These are phyloP conservation scores for Sebastes kiyomatsui DNA, from an alignment of 2,797 vertebrate species.

Conservation along the genomic window DNA sequence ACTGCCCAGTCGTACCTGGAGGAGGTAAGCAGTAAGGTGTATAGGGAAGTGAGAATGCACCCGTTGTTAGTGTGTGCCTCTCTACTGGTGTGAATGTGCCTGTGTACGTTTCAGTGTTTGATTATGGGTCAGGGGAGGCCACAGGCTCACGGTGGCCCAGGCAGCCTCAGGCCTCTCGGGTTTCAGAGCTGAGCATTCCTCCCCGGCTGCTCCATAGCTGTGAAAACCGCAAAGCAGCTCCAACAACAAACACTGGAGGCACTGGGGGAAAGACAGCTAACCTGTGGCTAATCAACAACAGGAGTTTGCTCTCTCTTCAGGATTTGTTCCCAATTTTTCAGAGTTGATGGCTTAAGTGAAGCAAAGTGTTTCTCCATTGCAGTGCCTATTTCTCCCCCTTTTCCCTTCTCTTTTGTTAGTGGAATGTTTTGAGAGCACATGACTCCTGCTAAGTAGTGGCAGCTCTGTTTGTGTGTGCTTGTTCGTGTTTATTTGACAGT, in stretches of 20 bases:
- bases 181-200: conserved; percentile 84
- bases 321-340: conserved; percentile 29
- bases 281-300: conserved; percentile 73
- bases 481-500: conserved; percentile 62
- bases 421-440: conserved; percentile 22
- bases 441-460: conserved; percentile 35
- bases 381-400: not conserved
- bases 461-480: conserved; percentile 49
- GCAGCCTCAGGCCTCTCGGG: conserved; percentile 75
- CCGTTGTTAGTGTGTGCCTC: not conserved
- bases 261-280: conserved; percentile 61
- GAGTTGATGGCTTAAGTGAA: conserved; percentile 16
- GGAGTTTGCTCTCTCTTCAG: conserved; percentile 29
- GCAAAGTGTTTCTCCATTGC: not conserved
- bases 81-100: conserved; percentile 19
- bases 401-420: conserved; percentile 9
- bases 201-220: conserved; percentile 78
- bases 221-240: conserved; percentile 82
- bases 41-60: not conserved
- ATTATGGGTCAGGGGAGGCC: conserved; percentile 76
- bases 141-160: conserved; percentile 65
- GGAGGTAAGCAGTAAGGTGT: not conserved
- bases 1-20: not conserved
- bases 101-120: conserved; percentile 54
- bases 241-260: conserved; percentile 80